phyloP scores from a whole-genome alignment of 2,797 vertebrate species.

The Acanthurus tractus region DNA sequence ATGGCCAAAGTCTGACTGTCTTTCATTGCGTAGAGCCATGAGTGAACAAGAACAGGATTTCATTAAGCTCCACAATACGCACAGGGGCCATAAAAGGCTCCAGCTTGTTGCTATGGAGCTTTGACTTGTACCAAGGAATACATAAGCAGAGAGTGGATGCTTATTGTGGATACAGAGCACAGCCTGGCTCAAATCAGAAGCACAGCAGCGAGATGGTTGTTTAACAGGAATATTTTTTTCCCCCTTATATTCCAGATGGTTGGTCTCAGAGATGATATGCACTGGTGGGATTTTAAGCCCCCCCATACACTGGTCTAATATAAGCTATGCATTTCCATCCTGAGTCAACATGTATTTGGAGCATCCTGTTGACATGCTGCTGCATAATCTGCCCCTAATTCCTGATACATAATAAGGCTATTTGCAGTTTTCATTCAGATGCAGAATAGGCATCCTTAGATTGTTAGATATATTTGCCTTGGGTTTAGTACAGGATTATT shows the following conservation, averaged over 20 bases:
- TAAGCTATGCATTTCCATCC: conserved; percentile 28
- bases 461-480: conserved; percentile 4
- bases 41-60: conserved; percentile 70
- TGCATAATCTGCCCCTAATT: conserved; percentile 27
- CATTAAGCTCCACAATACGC: conserved; percentile 69
- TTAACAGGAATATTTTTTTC: conserved; percentile 37
- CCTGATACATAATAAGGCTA: conserved; percentile 14
- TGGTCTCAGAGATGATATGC: conserved; percentile 41
- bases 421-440: conserved; percentile 41
- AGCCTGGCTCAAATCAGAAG: conserved; percentile 50
- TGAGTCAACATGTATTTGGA: conserved; percentile 10
- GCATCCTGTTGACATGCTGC: conserved; percentile 19
- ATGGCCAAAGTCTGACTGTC: conserved; percentile 17
- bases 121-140: conserved; percentile 67
- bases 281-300: conserved; percentile 44
- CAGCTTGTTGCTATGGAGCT: conserved; percentile 82
- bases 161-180: conserved; percentile 72
- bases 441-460: background rate
- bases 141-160: conserved; percentile 73
- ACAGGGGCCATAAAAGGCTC: conserved; percentile 71
- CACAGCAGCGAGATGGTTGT: conserved; percentile 42
- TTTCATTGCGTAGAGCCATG: conserved; percentile 35
- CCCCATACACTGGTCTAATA: background rate
- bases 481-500: conserved; percentile 21
- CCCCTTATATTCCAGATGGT: conserved; percentile 61